phyloP scores from a whole-genome alignment of 1,140 invertebrate species.

The Nasonia longicornis region DNA sequence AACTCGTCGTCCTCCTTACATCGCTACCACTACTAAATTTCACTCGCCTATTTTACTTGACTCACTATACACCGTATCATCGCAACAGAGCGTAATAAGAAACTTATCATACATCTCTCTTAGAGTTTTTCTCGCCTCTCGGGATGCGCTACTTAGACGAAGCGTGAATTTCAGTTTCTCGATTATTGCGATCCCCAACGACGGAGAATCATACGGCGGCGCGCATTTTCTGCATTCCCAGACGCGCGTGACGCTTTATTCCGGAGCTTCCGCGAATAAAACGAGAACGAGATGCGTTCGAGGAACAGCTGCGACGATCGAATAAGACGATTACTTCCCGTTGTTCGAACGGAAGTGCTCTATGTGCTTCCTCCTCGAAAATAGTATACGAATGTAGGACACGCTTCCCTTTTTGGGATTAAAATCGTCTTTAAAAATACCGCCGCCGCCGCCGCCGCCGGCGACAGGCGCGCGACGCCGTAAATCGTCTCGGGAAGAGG shows the following conservation, averaged over 20 bases:
- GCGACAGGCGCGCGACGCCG: too few species aligned
- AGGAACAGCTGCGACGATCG: neutral
- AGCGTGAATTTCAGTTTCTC: neutral
- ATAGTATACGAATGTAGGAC: neutral
- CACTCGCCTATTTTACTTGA: constrained; percentile 12
- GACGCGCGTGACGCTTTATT: constrained; percentile 52
- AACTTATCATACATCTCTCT: neutral
- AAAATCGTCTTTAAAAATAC: neutral
- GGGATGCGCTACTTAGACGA: neutral
- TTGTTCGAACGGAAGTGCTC: neutral
- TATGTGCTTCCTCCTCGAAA: neutral
- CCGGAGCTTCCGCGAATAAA: constrained; percentile 12
- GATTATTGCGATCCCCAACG: neutral
- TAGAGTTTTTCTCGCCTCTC: neutral
- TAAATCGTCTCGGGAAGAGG: neutral
- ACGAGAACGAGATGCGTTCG: neutral
- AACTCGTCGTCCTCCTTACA: constrained; percentile 6
- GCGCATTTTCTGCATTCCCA: constrained; percentile 58
- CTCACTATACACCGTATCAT: neutral
- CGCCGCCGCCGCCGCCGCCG: too few species aligned
- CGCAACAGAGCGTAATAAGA: too few species aligned
- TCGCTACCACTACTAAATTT: neutral
- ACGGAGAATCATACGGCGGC: neutral
- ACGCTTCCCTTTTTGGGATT: neutral
- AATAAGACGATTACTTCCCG: neutral